Evolutionary conservation across 2,888 invertebrate genomes (phyloP).

Genomic region (Melolontha melolontha): DNA sequence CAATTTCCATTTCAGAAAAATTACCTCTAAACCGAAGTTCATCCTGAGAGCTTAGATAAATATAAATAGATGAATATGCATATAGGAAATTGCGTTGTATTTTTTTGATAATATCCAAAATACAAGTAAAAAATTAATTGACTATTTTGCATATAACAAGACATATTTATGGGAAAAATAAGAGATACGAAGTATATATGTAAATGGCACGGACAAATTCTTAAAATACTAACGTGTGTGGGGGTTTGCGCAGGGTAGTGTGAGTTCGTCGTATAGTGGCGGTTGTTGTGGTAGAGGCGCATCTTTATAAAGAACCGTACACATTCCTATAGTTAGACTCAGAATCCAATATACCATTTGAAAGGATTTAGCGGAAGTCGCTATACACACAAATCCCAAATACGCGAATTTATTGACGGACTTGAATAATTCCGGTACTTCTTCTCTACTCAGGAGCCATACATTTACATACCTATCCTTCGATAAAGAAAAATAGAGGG

Average conservation of each 20-base stretch:
- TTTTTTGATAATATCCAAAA: too few species aligned
- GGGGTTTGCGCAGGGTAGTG: slow-evolving; percentile 39
- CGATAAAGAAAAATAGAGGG: slow-evolving; percentile 17
- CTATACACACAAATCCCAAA: slow-evolving; percentile 65
- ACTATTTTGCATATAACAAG: too few species aligned
- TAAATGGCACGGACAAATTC: slow-evolving; percentile 35
- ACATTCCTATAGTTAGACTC: slow-evolving; percentile 52
- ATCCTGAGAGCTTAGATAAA: too few species aligned
- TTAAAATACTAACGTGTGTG: slow-evolving; percentile 36
- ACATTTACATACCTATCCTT: slow-evolving; percentile 30
- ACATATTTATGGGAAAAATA: background rate
- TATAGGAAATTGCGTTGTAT: too few species aligned
- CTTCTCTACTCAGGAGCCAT: slow-evolving; percentile 30
- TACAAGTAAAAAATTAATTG: too few species aligned
- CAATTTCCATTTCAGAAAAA: too few species aligned
- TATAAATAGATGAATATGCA: too few species aligned
- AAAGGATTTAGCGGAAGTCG: slow-evolving; percentile 64
- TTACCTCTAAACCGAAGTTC: too few species aligned
- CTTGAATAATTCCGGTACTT: slow-evolving; percentile 50
- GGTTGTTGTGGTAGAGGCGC: slow-evolving; percentile 43
- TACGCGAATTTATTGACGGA: slow-evolving; percentile 64
- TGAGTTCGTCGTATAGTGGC: slow-evolving; percentile 41
- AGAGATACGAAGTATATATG: slow-evolving; percentile 8
- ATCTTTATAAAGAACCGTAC: slow-evolving; percentile 51
- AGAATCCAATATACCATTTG: slow-evolving; percentile 63